Conservation (phyloP, 2,888 invertebrate genomes). For the Xanthostigma xanthostigma region DNA sequence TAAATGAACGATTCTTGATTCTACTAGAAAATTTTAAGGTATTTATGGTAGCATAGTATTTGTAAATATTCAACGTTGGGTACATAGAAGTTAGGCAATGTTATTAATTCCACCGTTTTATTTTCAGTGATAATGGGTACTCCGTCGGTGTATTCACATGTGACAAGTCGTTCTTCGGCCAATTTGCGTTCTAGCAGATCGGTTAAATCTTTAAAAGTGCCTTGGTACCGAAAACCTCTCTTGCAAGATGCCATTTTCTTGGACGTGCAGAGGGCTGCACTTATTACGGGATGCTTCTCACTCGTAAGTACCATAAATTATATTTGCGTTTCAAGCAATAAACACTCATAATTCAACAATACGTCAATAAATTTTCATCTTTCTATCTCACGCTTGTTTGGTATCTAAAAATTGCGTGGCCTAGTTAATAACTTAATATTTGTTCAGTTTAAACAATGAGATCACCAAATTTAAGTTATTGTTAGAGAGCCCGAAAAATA, state of each 20-base stretch:
- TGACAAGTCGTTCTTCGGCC: conserved; percentile 63
- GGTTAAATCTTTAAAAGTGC: conserved; percentile 58
- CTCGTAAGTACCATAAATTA: conserved; percentile 42
- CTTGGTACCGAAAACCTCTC: conserved; percentile 79
- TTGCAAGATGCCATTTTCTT: conserved; percentile 65
- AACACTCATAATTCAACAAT: too few species aligned
- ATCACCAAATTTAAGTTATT: too few species aligned
- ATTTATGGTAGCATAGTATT: too few species aligned
- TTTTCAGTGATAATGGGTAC: conserved; percentile 61
- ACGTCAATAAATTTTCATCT: too few species aligned
- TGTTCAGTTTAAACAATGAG: not conserved
- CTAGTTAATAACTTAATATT: conserved; percentile 1
- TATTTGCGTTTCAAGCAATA: too few species aligned
- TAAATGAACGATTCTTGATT: too few species aligned
- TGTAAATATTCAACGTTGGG: too few species aligned
- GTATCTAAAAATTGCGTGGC: not conserved
- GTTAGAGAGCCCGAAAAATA: too few species aligned
- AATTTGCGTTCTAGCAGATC: conserved; percentile 71
- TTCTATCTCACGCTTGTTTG: not conserved
- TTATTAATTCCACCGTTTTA: too few species aligned
- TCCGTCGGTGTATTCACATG: conserved; percentile 78
- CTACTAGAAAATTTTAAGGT: too few species aligned
- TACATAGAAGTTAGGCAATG: too few species aligned
- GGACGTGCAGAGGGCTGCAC: conserved; percentile 71
- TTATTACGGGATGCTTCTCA: conserved; percentile 62